A percentile compares a stretch with the other conserved stretches of the same genome.
Evolutionary conservation across 2,113 vertebrate genomes (phyloP).

Genomic region (Myiagra hebetior): DNA sequence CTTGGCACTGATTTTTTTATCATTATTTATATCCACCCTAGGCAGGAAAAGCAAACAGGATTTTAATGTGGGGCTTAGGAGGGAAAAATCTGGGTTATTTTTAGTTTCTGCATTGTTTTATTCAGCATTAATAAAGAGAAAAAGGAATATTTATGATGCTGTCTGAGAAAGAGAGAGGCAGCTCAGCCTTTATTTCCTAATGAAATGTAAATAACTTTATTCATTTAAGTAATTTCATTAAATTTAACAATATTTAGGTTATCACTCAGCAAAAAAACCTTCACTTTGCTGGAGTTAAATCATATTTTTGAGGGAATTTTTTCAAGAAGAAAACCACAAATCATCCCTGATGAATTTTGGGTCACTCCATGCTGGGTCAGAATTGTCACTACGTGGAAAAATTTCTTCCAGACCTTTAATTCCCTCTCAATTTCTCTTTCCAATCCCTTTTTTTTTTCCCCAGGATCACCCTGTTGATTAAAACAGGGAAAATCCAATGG

Average conservation of each 20-base stretch:
- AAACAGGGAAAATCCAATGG: neutral
- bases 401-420: neutral
- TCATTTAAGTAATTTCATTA: neutral
- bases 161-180: neutral
- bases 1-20: neutral
- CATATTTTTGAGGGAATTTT: neutral
- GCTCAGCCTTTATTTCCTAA: neutral
- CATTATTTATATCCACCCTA: neutral
- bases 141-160: neutral
- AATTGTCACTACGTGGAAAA: neutral
- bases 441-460: neutral
- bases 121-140: neutral
- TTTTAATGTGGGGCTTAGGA: rapidly evolving
- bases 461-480: neutral
- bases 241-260: neutral
- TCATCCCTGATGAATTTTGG: neutral
- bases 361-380: neutral
- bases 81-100: rapidly evolving
- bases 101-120: neutral
- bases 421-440: neutral
- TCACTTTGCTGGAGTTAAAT: neutral
- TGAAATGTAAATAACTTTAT: neutral
- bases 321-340: neutral
- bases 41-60: rapidly evolving
- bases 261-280: neutral